These are phyloP conservation scores for Epinotia brunnichana DNA, from an alignment of 2,888 invertebrate genomes.

Conservation along the genomic window DNA sequence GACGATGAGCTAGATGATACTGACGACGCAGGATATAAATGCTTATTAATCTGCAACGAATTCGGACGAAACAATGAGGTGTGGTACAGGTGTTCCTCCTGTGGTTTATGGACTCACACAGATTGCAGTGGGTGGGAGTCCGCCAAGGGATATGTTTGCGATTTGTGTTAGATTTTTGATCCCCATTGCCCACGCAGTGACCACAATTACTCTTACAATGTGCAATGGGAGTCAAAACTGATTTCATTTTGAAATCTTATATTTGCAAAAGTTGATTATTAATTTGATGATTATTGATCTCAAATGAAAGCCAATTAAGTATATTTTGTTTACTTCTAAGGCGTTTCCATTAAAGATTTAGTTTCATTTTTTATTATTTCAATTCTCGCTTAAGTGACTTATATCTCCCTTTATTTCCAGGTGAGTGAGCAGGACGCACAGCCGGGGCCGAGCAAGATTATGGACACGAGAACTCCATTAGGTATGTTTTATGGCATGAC, in stretches of 20 bases:
- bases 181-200: constrained; percentile 1
- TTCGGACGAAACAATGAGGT: constrained; percentile 46
- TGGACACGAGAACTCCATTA: too few relatives aligned
- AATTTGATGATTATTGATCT: not conserved
- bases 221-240: constrained; percentile 16
- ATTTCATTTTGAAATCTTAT: not conserved
- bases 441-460: too few relatives aligned
- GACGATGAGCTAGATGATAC: not conserved
- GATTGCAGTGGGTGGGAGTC: constrained; percentile 22
- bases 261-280: not conserved
- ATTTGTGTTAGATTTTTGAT: constrained; percentile 21
- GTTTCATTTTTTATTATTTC: constrained; percentile 4
- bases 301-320: not conserved
- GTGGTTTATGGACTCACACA: constrained; percentile 47
- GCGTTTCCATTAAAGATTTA: not conserved
- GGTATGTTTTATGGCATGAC: too few relatives aligned
- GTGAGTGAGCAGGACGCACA: not conserved
- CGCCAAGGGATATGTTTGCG: constrained; percentile 6
- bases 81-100: constrained; percentile 47
- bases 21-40: constrained; percentile 23
- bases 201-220: constrained; percentile 14
- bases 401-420: not conserved
- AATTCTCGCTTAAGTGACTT: constrained; percentile 3
- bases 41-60: constrained; percentile 43
- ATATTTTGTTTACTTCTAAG: not conserved